Evolutionary conservation across 1,140 invertebrate genomes (phyloP), one percentile per base, ranked within the genome.

Genomic region (Oscheius sp.): DNA sequence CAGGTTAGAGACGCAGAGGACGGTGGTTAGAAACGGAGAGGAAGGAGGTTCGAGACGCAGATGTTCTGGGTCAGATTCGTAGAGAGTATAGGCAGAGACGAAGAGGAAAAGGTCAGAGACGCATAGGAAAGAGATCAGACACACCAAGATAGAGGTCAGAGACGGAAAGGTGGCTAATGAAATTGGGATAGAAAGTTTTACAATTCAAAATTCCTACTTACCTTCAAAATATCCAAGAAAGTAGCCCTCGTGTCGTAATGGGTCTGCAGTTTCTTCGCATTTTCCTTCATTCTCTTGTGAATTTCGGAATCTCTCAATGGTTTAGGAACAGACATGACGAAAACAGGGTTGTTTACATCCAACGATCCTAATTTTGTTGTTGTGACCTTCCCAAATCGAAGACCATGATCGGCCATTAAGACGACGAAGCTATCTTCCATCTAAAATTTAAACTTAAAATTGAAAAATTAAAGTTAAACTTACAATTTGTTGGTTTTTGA

Each of bases 361-460:
- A 71, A 18, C 34, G 61, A 28, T 29, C 73, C 73, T 15, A 64
- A 34, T 32, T 15, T 23, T 23, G 69, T 71, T 26, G 34, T 52
- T 31, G 61, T 63, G 28, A 38, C 61, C 0, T 38, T 55, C 45
- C 73, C 73, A 58, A 75, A 75, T 42, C 73, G 36, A 2, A 75
- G 32, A 23, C 73, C 73, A 62, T 75, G 73, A 32, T 75, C 73
- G 0, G 68, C 73, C 68, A 73, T 73, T 26, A 75, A 59, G 29
- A 75, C 61, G 0, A 75, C 73, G 31, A 75, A 75, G 2, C 70
- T 62, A 10, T 75, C 73, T 28, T 75, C 68, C 13, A 75, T n/a
- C 73, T 74, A 61, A 62, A 74, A 59, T 10, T 31, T 3, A 20
- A n/a, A 32, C n/a, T 36, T 49, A 13, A 20, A 1, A 13, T 15